Evolutionary conservation across 2,113 vertebrate species (phyloP), one percentile per base, ranked within the genome.

Genomic region (Axis porcinus): DNA sequence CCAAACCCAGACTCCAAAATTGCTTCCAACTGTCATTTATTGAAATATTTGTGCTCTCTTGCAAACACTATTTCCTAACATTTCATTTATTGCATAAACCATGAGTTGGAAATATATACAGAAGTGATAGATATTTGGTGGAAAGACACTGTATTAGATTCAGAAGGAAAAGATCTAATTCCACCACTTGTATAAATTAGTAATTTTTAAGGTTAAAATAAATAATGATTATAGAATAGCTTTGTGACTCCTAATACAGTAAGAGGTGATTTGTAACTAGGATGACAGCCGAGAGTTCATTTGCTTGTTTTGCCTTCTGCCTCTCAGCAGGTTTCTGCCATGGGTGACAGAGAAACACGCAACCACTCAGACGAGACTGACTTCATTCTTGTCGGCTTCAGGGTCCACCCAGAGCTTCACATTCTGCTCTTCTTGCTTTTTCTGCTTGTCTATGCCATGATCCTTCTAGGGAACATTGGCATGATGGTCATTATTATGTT

Each of bases 371-470:
- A 58, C 21, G 67, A 60, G 62, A 97, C 81, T 52, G 97, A 97
- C 96, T 98, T 98, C 79, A 91, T 98, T 67, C 98, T 98, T 62
- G 36, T 96, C 28, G 98, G 98, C 85, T 98, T 98, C 88, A 93
- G 89, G 54, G 85, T 76, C 36, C 11, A 0, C 36, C 70, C 21
- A 74, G 70, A 74, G 36, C 70, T 74, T 21, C 36, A 74, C 3
- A 43, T 74, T 43, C 70, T 74, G 5, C 36, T 74, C 21, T 74
- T 74, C 21, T 10, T 74, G 70, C 70, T 74, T 13, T 74, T 74
- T 43, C 70, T 74, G 10, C 70, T 74, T 74, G 5, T 74, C 70
- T 74, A 74, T 3, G 11, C 70, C 11, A 74, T 43, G 21, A 74
- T 74, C 67, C 70, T 74, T 40, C 70, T 74, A 40, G 70, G 70